A percentile compares a stretch with the other conserved stretches of the same genome.
phyloP scores from a whole-genome alignment of 2,888 invertebrate genomes.

The Drosophila nigritarsus region DNA sequence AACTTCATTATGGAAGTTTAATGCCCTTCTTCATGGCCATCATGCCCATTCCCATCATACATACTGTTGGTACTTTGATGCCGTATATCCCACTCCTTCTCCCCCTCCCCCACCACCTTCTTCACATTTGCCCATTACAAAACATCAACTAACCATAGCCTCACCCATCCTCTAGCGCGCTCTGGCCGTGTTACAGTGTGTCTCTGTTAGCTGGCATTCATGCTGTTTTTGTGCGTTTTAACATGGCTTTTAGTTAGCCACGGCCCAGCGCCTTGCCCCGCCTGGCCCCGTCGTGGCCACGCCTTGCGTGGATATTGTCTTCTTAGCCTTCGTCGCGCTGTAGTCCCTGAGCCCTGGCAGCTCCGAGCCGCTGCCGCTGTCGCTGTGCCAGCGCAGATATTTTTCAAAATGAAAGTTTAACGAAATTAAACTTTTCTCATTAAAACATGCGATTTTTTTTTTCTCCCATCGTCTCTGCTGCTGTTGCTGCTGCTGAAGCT shows the following conservation, averaged over 20 bases:
- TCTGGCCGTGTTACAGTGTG: constrained; percentile 16
- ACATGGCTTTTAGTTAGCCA: constrained; percentile 73
- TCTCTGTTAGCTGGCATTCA: constrained; percentile 30
- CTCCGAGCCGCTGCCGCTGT: constrained; percentile 19
- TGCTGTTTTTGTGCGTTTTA: constrained; percentile 66
- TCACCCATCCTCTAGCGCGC: neutral
- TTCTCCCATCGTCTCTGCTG: constrained; percentile 17
- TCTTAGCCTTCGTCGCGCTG: constrained; percentile 28
- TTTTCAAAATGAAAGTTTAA: constrained; percentile 82
- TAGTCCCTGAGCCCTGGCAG: constrained; percentile 16
- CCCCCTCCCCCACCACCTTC: neutral
- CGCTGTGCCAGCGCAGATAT: constrained; percentile 68
- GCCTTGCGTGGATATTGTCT: constrained; percentile 30
- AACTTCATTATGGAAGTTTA: constrained; percentile 82
- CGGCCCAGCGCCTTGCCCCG: constrained; percentile 37
- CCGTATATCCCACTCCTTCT: constrained; percentile 1
- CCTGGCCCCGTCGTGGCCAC: neutral
- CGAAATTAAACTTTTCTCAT: constrained; percentile 84
- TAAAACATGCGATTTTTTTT: constrained; percentile 81
- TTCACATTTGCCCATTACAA: neutral
- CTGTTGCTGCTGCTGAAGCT: constrained; percentile 23
- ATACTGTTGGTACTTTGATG: constrained; percentile 51
- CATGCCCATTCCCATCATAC: constrained; percentile 5
- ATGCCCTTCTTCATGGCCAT: constrained; percentile 29
- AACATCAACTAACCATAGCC: constrained; percentile 4